phyloP scores from a whole-genome alignment of 2,797 vertebrate genomes.

The Acipenser ruthenus region DNA sequence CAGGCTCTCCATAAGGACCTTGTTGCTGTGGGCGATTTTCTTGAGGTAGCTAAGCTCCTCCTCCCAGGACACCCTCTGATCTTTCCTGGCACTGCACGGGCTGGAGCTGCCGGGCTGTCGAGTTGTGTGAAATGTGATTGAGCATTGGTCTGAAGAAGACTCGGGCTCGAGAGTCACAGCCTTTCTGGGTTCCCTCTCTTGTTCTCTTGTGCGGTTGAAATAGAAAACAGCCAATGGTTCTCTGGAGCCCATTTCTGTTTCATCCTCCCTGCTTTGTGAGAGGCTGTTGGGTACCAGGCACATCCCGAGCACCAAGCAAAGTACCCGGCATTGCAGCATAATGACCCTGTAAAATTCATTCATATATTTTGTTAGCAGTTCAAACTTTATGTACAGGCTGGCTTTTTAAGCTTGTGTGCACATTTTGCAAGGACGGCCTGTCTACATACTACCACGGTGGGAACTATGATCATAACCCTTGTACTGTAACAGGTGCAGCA shows the following conservation, averaged over 20 bases:
- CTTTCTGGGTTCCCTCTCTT: slow-evolving; percentile 32
- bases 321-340: slow-evolving; percentile 32
- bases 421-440: too few relatives aligned
- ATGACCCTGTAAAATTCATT: slow-evolving; percentile 32
- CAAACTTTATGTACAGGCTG: too few relatives aligned
- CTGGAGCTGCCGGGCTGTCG: slow-evolving; percentile 15
- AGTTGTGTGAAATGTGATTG: slow-evolving; percentile 56
- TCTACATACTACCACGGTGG: too few relatives aligned
- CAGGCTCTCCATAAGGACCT: slow-evolving; percentile 58
- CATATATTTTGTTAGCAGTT: too few relatives aligned
- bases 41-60: slow-evolving; percentile 58
- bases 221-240: slow-evolving; percentile 19
- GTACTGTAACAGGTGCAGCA: too few relatives aligned
- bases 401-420: too few relatives aligned
- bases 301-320: slow-evolving; percentile 43
- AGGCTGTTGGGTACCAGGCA: slow-evolving; percentile 33
- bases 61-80: slow-evolving; percentile 34
- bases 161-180: slow-evolving; percentile 20
- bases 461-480: too few relatives aligned
- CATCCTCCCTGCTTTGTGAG: slow-evolving; percentile 51
- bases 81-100: slow-evolving; percentile 3
- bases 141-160: slow-evolving; percentile 41
- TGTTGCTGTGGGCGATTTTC: slow-evolving; percentile 54
- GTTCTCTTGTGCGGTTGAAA: slow-evolving; percentile 28
- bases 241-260: slow-evolving; percentile 46